Conservation (phyloP, 53 echinoderm and acorn worm species). For the Actinopyga echinites region DNA sequence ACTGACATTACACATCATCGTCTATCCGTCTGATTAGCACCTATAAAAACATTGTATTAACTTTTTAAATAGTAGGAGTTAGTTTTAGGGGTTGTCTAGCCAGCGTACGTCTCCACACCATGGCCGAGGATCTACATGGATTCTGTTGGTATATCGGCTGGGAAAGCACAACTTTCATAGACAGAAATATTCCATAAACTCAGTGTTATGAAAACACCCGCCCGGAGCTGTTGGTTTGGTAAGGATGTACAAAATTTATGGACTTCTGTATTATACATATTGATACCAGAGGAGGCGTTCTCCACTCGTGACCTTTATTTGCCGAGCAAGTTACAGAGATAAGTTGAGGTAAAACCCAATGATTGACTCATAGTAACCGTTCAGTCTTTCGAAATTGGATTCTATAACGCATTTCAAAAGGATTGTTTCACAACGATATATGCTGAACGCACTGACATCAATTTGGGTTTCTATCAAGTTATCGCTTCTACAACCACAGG, state of each 20-base stretch:
- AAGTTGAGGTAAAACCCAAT: too few relatives aligned
- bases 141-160: too few relatives aligned
- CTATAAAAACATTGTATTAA: constrained; percentile 6
- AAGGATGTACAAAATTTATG: constrained; percentile 14
- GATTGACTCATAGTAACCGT: too few relatives aligned
- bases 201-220: not conserved
- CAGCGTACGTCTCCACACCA: not conserved
- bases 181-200: not conserved
- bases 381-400: too few relatives aligned
- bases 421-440: too few relatives aligned
- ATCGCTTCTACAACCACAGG: too few relatives aligned
- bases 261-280: not conserved
- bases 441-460: too few relatives aligned
- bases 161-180: constrained; percentile 2
- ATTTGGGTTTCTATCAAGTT: too few relatives aligned
- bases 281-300: not conserved
- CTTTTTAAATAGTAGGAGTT: not conserved
- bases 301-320: constrained; percentile 1
- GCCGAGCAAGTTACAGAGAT: not conserved
- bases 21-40: constrained; percentile 4
- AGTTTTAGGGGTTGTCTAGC: not conserved
- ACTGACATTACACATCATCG: constrained; percentile 9
- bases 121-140: not conserved
- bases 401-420: too few relatives aligned
- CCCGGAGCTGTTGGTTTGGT: constrained; percentile 32